Percentiles rank a stretch among this genome's conserved stretches.
Conservation (phyloP, 2,797 vertebrate genomes). For the Myotis findleyi region DNA sequence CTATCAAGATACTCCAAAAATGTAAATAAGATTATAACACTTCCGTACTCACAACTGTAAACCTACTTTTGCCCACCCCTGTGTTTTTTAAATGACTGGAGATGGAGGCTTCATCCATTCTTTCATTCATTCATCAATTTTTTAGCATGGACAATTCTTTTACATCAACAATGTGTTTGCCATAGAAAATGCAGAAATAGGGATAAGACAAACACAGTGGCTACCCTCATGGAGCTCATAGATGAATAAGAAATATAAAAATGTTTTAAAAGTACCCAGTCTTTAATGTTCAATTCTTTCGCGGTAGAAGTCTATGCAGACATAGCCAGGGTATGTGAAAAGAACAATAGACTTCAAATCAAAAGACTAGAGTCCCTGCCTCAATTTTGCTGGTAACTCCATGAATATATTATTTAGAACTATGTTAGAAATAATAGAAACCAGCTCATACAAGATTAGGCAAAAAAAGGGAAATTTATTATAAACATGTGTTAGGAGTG, state of each 20-base stretch:
- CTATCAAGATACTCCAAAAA: slow-evolving; percentile 27
- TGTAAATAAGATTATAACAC: slow-evolving; percentile 14
- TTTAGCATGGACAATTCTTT: not conserved
- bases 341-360: not conserved
- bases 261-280: not conserved
- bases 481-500: not conserved
- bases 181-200: not conserved
- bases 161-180: not conserved
- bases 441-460: not conserved
- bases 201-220: not conserved
- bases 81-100: not conserved
- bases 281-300: not conserved
- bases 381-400: not conserved
- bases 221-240: not conserved
- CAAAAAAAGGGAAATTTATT: not conserved
- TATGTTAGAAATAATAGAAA: slow-evolving; percentile 25
- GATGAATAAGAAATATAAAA: not conserved
- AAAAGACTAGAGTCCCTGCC: not conserved
- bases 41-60: not conserved
- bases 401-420: not conserved
- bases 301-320: not conserved
- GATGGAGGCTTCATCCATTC: not conserved
- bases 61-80: not conserved
- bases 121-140: not conserved
- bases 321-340: not conserved